Percentiles rank a stretch among this genome's conserved stretches.
Conservation (phyloP, 1,140 invertebrate species). For the Trypoxylus dichotomus region DNA sequence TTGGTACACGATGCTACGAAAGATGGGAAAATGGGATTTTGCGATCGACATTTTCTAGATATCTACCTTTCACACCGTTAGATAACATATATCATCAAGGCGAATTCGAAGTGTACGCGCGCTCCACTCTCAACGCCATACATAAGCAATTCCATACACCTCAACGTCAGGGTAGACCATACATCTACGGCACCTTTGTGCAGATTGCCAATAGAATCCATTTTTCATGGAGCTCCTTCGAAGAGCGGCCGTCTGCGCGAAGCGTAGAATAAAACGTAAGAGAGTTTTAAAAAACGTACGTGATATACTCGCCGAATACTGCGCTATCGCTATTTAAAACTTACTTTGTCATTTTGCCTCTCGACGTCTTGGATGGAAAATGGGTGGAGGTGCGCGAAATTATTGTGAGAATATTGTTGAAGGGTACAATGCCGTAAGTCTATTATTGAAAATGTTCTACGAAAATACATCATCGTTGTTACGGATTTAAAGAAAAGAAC, state of each 20-base stretch:
- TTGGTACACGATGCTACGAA: not conserved
- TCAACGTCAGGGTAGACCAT: not conserved
- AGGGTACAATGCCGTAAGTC: too few species aligned
- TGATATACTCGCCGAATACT: slow-evolving; percentile 2
- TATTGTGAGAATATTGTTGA: not conserved
- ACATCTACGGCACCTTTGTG: not conserved
- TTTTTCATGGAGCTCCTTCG: not conserved
- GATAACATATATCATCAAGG: not conserved
- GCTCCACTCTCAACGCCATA: not conserved
- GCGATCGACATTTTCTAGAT: not conserved
- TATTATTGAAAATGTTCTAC: too few species aligned
- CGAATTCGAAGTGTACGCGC: not conserved
- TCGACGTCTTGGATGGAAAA: not conserved
- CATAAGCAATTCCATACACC: slow-evolving; percentile 11
- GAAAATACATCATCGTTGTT: too few species aligned
- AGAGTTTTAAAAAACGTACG: slow-evolving; percentile 21
- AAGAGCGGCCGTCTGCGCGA: not conserved
- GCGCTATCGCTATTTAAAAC: not conserved
- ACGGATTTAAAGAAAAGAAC: too few species aligned
- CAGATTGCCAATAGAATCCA: slow-evolving; percentile 16
- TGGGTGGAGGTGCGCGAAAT: not conserved
- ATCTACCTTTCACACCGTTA: not conserved
- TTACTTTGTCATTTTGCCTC: not conserved
- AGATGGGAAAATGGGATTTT: not conserved
- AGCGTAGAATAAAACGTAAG: not conserved